Conservation (phyloP, 2,888 invertebrate genomes). For the Leptura quadrifasciata region DNA sequence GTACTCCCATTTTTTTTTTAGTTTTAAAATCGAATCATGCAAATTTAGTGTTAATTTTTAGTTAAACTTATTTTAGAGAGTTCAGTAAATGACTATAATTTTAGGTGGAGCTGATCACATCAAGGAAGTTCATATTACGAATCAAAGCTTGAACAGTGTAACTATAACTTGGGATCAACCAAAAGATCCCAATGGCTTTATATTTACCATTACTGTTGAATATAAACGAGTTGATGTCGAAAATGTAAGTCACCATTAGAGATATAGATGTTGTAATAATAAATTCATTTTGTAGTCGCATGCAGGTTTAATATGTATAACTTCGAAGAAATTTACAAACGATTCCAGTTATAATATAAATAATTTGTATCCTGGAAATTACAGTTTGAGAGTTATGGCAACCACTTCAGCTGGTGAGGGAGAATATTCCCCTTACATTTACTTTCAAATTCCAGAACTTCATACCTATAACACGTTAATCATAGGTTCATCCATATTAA, state of each 20-base stretch:
- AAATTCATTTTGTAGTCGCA: constrained; percentile 72
- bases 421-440: constrained; percentile 76
- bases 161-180: constrained; percentile 89
- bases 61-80: too few relatives aligned
- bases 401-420: constrained; percentile 87
- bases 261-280: not conserved
- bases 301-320: constrained; percentile 80
- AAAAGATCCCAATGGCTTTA: constrained; percentile 88
- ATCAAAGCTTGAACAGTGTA: constrained; percentile 76
- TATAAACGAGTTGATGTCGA: constrained; percentile 82
- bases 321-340: constrained; percentile 65
- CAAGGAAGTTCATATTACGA: constrained; percentile 75
- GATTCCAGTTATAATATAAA: constrained; percentile 73
- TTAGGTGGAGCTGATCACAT: constrained; percentile 83
- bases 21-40: too few relatives aligned
- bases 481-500: constrained; percentile 50
- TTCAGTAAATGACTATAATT: not conserved
- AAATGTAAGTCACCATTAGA: constrained; percentile 75
- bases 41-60: too few relatives aligned
- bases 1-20: too few relatives aligned
- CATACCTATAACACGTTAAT: constrained; percentile 55
- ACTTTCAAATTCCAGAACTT: constrained; percentile 79
- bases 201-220: constrained; percentile 89
- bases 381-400: constrained; percentile 86
- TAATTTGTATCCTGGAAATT: constrained; percentile 85